Evolutionary conservation across 2,797 vertebrate species (phyloP).

Genomic region (Danio aesculapii): DNA sequence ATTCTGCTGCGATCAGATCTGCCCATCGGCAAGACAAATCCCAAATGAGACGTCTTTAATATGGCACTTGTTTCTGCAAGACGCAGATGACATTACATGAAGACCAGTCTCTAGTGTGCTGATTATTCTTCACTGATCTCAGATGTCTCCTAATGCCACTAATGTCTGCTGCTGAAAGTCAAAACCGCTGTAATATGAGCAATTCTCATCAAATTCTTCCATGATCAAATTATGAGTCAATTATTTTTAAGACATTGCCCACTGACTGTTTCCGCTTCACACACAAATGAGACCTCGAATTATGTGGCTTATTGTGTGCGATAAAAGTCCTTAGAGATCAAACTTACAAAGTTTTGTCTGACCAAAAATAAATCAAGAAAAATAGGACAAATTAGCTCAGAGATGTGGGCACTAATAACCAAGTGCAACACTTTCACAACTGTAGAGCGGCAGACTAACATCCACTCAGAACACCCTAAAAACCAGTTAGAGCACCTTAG

Average conservation of each 20-base stretch:
- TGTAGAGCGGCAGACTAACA: too few relatives aligned
- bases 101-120: not conserved
- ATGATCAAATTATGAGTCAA: not conserved
- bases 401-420: too few relatives aligned
- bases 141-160: not conserved
- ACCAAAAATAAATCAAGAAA: not conserved
- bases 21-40: constrained; percentile 19
- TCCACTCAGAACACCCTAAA: too few relatives aligned
- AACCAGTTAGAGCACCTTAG: too few relatives aligned
- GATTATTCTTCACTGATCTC: not conserved
- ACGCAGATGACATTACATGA: not conserved
- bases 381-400: not conserved
- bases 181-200: not conserved
- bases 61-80: not conserved
- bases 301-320: not conserved
- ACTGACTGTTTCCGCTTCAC: not conserved
- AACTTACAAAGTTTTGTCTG: not conserved
- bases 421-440: not conserved
- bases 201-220: constrained; percentile 10
- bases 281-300: not conserved
- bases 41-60: not conserved
- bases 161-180: not conserved
- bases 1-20: not conserved
- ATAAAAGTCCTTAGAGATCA: not conserved
- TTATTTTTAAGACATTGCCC: not conserved